Evolutionary conservation across 2,888 invertebrate genomes (phyloP).

Genomic region (Sarcophaga subvicina): DNA sequence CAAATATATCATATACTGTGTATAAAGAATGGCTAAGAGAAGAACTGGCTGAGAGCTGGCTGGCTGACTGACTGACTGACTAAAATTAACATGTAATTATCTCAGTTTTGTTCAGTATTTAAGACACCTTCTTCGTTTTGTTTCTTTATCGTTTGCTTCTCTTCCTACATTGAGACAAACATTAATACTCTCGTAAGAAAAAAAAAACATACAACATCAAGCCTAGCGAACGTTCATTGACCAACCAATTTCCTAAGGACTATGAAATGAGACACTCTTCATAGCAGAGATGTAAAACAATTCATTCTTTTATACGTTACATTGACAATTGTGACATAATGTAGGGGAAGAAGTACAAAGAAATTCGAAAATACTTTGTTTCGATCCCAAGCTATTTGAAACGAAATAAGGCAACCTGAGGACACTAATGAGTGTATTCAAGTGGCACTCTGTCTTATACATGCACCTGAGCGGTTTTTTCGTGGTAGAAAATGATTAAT

Average conservation of each 20-base stretch:
- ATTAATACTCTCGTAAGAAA: not conserved
- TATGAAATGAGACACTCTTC: constrained; percentile 1
- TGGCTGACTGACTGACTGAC: constrained; percentile 44
- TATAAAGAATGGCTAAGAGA: constrained; percentile 1
- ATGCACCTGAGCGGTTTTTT: fast-evolving
- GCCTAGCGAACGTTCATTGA: constrained; percentile 62
- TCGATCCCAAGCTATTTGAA: too few species aligned
- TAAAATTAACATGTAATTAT: constrained; percentile 70
- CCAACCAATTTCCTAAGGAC: constrained; percentile 48
- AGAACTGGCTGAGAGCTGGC: constrained; percentile 13
- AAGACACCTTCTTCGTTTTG: constrained; percentile 63
- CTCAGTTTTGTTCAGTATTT: constrained; percentile 60
- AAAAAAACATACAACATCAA: constrained; percentile 13
- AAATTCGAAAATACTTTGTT: too few species aligned
- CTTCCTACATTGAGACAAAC: not conserved
- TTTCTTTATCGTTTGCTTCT: not conserved
- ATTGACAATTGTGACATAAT: too few species aligned
- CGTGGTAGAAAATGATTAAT: too few species aligned
- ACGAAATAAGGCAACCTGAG: too few species aligned
- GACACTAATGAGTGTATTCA: too few species aligned
- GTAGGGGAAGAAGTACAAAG: too few species aligned
- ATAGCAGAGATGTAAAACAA: constrained; percentile 12
- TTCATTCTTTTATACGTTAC: not conserved
- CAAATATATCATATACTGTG: too few species aligned
- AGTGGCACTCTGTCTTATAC: too few species aligned